Evolutionary conservation across 2,888 invertebrate genomes (phyloP).

Genomic region (Poecilus cupreus): DNA sequence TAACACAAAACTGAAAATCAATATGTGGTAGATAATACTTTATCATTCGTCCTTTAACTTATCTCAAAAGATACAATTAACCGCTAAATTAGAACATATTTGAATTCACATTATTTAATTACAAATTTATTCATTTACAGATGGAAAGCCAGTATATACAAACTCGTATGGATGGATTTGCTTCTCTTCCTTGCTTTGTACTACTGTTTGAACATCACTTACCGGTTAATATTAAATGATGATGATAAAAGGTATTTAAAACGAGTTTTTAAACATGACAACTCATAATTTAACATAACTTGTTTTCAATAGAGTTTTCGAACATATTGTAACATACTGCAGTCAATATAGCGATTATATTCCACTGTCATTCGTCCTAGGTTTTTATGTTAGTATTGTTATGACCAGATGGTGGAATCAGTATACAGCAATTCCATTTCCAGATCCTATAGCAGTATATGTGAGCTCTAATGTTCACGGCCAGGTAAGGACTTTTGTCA

Average conservation of each 20-base stretch:
- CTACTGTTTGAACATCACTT: conserved; percentile 85
- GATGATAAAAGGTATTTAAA: conserved; percentile 80
- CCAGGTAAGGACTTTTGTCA: conserved; percentile 74
- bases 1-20: conserved; percentile 9
- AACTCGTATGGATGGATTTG: conserved; percentile 93
- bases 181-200: conserved; percentile 86
- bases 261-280: conserved; percentile 59
- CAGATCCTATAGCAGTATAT: conserved; percentile 90
- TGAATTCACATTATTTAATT: neutral
- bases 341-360: conserved; percentile 90
- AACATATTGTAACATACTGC: conserved; percentile 89
- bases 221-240: conserved; percentile 82
- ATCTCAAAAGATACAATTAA: conserved; percentile 37
- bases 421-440: conserved; percentile 88
- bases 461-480: conserved; percentile 89
- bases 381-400: conserved; percentile 94
- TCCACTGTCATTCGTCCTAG: conserved; percentile 93
- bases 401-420: conserved; percentile 96
- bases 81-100: neutral
- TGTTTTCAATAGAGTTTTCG: conserved; percentile 80
- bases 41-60: conserved; percentile 32
- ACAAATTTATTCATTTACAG: conserved; percentile 75
- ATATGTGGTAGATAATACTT: conserved; percentile 19
- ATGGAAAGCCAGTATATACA: conserved; percentile 97
- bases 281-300: conserved; percentile 26